phyloP scores from a whole-genome alignment of 2,797 vertebrate species.

The Hyperoplus lanceolatus region DNA sequence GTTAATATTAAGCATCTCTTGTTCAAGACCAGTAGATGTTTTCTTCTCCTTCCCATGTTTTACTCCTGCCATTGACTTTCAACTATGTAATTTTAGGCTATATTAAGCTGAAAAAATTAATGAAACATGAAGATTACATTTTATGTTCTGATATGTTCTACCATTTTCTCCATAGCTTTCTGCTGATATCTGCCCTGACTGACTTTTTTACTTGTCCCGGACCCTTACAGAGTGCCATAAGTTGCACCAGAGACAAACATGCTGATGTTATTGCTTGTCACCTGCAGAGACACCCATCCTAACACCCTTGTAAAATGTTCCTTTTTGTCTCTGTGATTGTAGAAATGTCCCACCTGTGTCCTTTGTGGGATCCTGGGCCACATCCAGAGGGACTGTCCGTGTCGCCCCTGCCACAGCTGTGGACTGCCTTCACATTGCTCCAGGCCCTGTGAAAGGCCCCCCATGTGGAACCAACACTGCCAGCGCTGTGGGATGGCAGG shows the following conservation, averaged over 20 bases:
- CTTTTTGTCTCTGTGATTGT: slow-evolving; percentile 14
- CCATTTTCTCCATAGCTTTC: not conserved
- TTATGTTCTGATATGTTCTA: not conserved
- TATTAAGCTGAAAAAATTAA: not conserved
- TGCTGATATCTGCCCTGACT: not conserved
- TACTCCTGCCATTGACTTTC: not conserved
- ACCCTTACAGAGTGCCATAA: not conserved
- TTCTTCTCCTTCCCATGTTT: not conserved
- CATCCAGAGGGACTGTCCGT: slow-evolving; percentile 67
- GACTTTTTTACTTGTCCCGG: not conserved
- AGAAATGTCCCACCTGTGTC: slow-evolving; percentile 72
- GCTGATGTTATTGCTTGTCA: not conserved
- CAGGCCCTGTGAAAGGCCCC: slow-evolving; percentile 62
- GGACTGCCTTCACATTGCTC: slow-evolving; percentile 68
- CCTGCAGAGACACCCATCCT: not conserved
- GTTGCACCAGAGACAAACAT: not conserved
- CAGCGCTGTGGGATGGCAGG: slow-evolving; percentile 75
- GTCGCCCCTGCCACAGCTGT: slow-evolving; percentile 69
- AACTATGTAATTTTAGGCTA: not conserved
- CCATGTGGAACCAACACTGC: slow-evolving; percentile 79
- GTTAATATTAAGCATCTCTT: not conserved
- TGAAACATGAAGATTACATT: not conserved
- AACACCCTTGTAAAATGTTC: not conserved
- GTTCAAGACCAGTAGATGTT: not conserved
- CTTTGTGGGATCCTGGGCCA: slow-evolving; percentile 80